Conservation (phyloP, 1,140 invertebrate genomes). For the Drosophila burlai region DNA sequence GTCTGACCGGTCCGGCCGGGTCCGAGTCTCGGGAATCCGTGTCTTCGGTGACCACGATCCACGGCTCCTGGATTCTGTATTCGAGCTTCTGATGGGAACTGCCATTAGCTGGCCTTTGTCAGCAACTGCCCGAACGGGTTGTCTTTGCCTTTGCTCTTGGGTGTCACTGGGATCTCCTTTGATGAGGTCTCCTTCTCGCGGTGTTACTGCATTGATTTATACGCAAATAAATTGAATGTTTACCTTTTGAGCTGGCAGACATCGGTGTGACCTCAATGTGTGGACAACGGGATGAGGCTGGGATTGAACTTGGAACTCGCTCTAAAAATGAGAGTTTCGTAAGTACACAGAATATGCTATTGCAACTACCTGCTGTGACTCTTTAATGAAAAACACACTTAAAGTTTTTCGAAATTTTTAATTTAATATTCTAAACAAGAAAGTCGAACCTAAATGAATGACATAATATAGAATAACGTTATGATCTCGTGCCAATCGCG, state of each 20-base stretch:
- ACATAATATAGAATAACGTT: slow-evolving; percentile 58
- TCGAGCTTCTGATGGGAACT: slow-evolving; percentile 64
- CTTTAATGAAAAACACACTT: not conserved
- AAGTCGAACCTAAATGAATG: slow-evolving; percentile 61
- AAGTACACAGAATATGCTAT: not conserved
- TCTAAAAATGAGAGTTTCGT: not conserved
- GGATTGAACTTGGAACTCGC: no score
- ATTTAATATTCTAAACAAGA: slow-evolving; percentile 75
- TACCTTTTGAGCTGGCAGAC: slow-evolving; percentile 30
- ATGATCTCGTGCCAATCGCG: slow-evolving; percentile 47
- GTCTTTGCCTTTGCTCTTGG: slow-evolving; percentile 10
- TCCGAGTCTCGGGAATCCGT: slow-evolving; percentile 42
- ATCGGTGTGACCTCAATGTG: slow-evolving; percentile 40
- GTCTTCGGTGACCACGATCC: slow-evolving; percentile 73
- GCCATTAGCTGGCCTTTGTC: slow-evolving; percentile 75
- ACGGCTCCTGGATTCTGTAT: not conserved
- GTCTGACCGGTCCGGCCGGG: slow-evolving; percentile 82
- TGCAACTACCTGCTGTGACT: not conserved
- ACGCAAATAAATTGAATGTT: slow-evolving; percentile 60
- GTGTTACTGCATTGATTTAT: slow-evolving; percentile 68
- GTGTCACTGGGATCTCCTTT: slow-evolving; percentile 35
- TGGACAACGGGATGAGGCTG: not conserved
- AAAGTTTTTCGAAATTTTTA: slow-evolving; percentile 53
- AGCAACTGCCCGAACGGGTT: slow-evolving; percentile 73
- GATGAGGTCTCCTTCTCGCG: slow-evolving; percentile 18